phyloP scores from a whole-genome alignment of 2,888 invertebrate genomes.

The Dicranocentrus wangi region DNA sequence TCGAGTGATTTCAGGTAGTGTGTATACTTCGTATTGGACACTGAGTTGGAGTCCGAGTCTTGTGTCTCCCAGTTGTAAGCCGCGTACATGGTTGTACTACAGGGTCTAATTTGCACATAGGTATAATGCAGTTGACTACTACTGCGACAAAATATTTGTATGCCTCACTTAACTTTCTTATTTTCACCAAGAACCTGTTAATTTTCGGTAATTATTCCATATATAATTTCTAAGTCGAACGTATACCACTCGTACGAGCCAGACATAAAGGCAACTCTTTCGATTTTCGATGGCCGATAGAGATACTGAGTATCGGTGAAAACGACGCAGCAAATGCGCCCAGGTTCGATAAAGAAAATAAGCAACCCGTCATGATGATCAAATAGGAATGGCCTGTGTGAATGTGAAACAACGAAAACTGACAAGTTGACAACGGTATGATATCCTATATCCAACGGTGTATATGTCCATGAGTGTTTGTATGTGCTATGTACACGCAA shows the following conservation, averaged over 20 bases:
- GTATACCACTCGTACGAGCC: too few species aligned
- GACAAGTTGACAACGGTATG: slow-evolving; percentile 10
- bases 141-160: too few species aligned
- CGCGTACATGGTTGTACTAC: slow-evolving; percentile 37
- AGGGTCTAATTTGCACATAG: not conserved
- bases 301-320: not conserved
- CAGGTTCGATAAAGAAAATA: not conserved
- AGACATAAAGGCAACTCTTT: too few species aligned
- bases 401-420: slow-evolving; percentile 10
- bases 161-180: not conserved
- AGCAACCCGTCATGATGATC: slow-evolving; percentile 4
- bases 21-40: slow-evolving; percentile 69
- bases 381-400: not conserved
- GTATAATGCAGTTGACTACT: too few species aligned
- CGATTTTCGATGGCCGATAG: not conserved
- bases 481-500: too few species aligned
- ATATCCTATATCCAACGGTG: too few species aligned
- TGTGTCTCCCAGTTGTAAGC: slow-evolving; percentile 31
- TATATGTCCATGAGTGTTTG: too few species aligned
- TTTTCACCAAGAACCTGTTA: slow-evolving; percentile 5
- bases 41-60: not conserved
- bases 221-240: slow-evolving; percentile 10
- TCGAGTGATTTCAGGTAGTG: slow-evolving; percentile 64
- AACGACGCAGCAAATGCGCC: not conserved
- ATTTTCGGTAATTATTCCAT: not conserved